Evolutionary conservation across 2,888 invertebrate species (phyloP).

Genomic region (Orthosia incerta): DNA sequence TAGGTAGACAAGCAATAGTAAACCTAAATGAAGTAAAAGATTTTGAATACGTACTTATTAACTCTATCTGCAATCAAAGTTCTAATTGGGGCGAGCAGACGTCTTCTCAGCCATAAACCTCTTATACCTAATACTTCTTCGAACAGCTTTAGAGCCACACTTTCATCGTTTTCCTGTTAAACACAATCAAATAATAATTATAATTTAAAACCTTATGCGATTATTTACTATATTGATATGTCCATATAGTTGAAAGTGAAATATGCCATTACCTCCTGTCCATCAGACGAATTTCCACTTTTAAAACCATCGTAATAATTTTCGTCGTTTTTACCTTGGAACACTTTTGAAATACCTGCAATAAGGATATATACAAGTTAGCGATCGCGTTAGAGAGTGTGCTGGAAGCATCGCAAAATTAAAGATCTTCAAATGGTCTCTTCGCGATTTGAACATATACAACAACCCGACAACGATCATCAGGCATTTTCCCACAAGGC

Average conservation of each 20-base stretch:
- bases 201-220: neutral
- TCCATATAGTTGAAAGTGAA: neutral
- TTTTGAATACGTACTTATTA: constrained; percentile 77
- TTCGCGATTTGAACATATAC: too few relatives aligned
- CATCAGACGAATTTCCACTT: constrained; percentile 81
- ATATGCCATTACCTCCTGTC: constrained; percentile 81
- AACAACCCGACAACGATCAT: too few relatives aligned
- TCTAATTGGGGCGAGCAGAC: constrained; percentile 84
- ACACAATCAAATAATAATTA: neutral
- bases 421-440: too few relatives aligned
- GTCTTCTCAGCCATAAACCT: constrained; percentile 84
- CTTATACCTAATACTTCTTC: constrained; percentile 87
- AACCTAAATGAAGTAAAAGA: neutral
- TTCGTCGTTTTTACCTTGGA: constrained; percentile 90
- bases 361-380: constrained; percentile 23
- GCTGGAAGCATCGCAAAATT: too few relatives aligned
- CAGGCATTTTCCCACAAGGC: too few relatives aligned
- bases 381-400: too few relatives aligned
- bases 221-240: too few relatives aligned
- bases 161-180: constrained; percentile 84
- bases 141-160: constrained; percentile 82
- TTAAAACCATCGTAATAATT: constrained; percentile 80
- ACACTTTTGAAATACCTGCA: constrained; percentile 93
- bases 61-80: constrained; percentile 87
- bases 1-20: neutral